Evolutionary conservation across 2,113 vertebrate species (phyloP).

Genomic region (Morone chrysops): DNA sequence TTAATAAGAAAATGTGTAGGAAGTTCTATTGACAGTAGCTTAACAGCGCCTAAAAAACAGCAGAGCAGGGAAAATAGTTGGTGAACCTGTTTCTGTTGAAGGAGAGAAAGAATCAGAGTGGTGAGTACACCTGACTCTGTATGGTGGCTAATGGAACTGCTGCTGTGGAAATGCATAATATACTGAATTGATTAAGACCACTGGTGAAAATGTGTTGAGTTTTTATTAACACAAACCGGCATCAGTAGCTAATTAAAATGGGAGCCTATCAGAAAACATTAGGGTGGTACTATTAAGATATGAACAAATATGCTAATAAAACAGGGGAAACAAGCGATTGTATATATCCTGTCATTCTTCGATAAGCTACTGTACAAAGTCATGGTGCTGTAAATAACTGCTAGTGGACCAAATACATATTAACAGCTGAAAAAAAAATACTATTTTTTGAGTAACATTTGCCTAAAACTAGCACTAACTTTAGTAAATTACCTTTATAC

Average conservation of each 20-base stretch:
- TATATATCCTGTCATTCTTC: not conserved
- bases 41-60: not conserved
- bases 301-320: not conserved
- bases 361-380: not conserved
- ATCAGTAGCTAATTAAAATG: no score
- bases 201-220: not conserved
- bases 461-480: not conserved
- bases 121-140: not conserved
- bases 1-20: conserved; percentile 3
- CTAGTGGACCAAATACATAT: not conserved
- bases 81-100: no score
- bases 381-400: not conserved
- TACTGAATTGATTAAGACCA: not conserved
- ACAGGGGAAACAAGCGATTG: not conserved
- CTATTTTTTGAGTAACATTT: not conserved
- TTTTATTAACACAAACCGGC: not conserved
- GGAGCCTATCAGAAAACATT: not conserved
- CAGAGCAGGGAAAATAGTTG: not conserved
- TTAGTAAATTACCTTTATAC: not conserved
- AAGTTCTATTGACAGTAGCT: conserved; percentile 13
- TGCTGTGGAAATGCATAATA: conserved; percentile 2
- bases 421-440: not conserved
- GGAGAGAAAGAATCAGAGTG: not conserved
- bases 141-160: not conserved
- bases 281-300: not conserved